Base-by-base conservation (phyloP, 2,888 invertebrate genomes). In the Unio pictorum region DNA sequence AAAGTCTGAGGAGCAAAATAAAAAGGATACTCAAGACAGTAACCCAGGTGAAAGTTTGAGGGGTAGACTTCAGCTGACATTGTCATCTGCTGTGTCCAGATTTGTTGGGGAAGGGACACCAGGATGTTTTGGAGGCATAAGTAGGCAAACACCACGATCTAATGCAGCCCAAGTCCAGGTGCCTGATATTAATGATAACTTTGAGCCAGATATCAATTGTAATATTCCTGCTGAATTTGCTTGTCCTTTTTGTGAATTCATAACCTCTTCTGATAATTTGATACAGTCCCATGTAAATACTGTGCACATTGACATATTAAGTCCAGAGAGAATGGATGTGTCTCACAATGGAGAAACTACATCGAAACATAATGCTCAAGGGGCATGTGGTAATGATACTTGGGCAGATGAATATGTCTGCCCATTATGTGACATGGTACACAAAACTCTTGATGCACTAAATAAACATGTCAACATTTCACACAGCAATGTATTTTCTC, bases 401-500 rank as follows among this genome's bases (percentile, higher is more conserved):
- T 23, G 57, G 23, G 55, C 55, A 57, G 72, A 75, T 59, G 90
- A 91, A 17, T 94, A 93, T 82, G 93, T 94, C 77, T 96, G 96
- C 87, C 95, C 96, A 0, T 92, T 96, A 61, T 96, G 96, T 90
- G 93, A 95, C 86, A 92, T 93, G 63, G 93, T 93, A 81, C 93
- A 93, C n/a, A 77, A 81, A 60, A 81, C 84, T 34, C 82, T 83
- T 56, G 93, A 94, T 3, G 95, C 95, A 87, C 92, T 96, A 66
- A 95, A 95, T 89, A 90, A 95, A 65, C 96, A 96, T 87, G 95
- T 96, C 1, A 95, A 95, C 90, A 94, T 95, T 70, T 95, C 95
- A 84, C 95, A 96, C 88, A 92, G 93, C 84, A 95, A 95, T 91
- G 94, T 95, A 80, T 91, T 95, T 69, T 95, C 95, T 89, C 95